Base-by-base conservation (phyloP, 2,797 vertebrate species). In the Semaprochilodus insignis region DNA sequence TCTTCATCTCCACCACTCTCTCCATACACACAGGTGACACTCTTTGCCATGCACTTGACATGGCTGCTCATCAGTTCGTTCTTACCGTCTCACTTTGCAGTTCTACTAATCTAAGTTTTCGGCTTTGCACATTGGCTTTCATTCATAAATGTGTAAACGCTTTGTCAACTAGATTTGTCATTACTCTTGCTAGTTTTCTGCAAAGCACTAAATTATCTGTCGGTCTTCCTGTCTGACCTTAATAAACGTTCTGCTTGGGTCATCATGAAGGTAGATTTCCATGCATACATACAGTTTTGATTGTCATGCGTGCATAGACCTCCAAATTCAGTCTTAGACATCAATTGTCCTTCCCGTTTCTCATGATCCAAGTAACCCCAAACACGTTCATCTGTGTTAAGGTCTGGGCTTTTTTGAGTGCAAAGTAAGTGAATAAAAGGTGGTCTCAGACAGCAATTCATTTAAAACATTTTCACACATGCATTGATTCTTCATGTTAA, bases 1-100 rank as follows among this genome's bases (percentile, higher is more conserved):
- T 81, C 82, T 73, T 79, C 86, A 90, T 87, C 94, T 85, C 92
- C 94, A 83, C 93, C 92, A 85, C 92, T 94, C 88, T 94, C 89
- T 87, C 92, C 92, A 66, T 92, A 94, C 87, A 88, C 94, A 82
- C 93, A 95, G 95, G 95, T 95, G 95, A 95, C 89, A 52, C 87
- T 73, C 77, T 36, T 71, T 75, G 59, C 66, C 59, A 40, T 60
- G 40, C 23, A 52, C 36, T 60, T n/a, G 23, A 48, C 74, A 63
- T 25, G 23, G 23, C 27, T 3, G 34, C 52, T 76, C 74, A 83
- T 54, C 31, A 5, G 6, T 34, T 67, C 8, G 27, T 44, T 1
- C 6, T 34, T 16, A 17, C 4, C 27, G 1, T 55, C 59, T 65
- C 4, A 1, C 48, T 34, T 66, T 34, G 63, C 6, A 34, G 25